Conservation (phyloP, 2,888 invertebrate species). For the Pheosia gnoma region DNA sequence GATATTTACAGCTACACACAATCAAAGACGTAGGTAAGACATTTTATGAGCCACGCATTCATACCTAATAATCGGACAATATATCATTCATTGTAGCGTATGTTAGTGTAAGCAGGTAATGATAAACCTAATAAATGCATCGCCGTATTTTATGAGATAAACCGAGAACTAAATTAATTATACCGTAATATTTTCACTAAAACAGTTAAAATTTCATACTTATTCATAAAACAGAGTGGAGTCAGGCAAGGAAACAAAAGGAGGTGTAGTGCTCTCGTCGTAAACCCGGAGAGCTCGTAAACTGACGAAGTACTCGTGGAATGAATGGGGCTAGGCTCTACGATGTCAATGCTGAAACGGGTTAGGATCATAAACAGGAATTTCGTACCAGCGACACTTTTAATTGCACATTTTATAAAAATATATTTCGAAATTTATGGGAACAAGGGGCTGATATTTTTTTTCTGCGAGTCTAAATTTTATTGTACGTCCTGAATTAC, state of each 20-base stretch:
- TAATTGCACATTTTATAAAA: constrained; percentile 60
- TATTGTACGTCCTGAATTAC: constrained; percentile 34
- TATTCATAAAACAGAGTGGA: constrained; percentile 54
- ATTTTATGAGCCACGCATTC: no score
- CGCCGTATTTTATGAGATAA: neutral
- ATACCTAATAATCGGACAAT: no score
- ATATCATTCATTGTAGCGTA: no score
- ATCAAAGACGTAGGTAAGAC: no score
- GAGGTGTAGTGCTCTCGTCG: constrained; percentile 63
- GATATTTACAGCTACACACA: no score
- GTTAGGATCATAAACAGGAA: constrained; percentile 45
- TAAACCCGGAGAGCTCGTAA: constrained; percentile 70
- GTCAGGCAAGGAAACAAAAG: constrained; percentile 59
- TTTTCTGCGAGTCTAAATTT: constrained; percentile 36
- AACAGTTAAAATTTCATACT: constrained; percentile 56
- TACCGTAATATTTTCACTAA: constrained; percentile 39
- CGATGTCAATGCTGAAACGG: constrained; percentile 43
- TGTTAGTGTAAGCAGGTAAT: no score
- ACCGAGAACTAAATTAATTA: constrained; percentile 17
- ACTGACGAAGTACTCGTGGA: constrained; percentile 58
- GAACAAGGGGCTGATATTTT: constrained; percentile 43
- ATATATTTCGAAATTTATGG: constrained; percentile 39
- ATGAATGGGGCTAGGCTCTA: constrained; percentile 56
- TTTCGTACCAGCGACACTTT: constrained; percentile 54
- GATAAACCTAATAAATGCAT: neutral